Base-by-base conservation (phyloP, 64 coral and sea anemone genomes). In the Anthopleura sola region DNA sequence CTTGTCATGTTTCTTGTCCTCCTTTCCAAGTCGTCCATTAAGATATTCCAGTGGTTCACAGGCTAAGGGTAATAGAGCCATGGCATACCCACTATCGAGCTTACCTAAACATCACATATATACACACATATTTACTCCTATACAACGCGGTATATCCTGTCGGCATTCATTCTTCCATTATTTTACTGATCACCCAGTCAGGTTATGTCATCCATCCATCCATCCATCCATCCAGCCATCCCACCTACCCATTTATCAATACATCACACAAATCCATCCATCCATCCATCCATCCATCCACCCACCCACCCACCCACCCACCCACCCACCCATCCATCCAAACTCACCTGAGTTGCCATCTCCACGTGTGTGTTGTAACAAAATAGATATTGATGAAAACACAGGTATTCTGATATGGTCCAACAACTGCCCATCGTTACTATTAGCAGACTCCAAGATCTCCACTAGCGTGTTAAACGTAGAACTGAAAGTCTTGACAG, bases 1-100 rank as follows among this genome's bases (percentile, higher is more conserved):
- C 90, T 81, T 99, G 37, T 99, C 90, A 20, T 90, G 87, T 19
- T 88, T 82, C 56, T 82, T 86, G 18, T 86, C 83, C 53, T 92
- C 81, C 19, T 60, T 92, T 17, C 56, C 60, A 11, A 90, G 88
- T 47, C 78, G 90, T 64, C 94, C 97, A 69, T 86, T 84, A 23
- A 89, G 28, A 56, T 99, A 99, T 60, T 99, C 89, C 17, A 99
- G 85, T 0, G 93, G 92, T 36, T 94, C 97, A 75, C 97, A 99
- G 21, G 93, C 89, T 19, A 95, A 48, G 14, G 93, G 97, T 8
- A 99, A 69, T 6, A 99, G 51, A 34, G 87, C 90, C 94, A 96
- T 87, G 7, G 90, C 90, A 33, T 96, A 90, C 20, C 86, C 90
- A 37, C 92, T 85, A 20, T 94, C 78, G 9, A 94, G 90, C 8